Conservation (phyloP, 2,888 invertebrate species). For the Endotricha flammealis region DNA sequence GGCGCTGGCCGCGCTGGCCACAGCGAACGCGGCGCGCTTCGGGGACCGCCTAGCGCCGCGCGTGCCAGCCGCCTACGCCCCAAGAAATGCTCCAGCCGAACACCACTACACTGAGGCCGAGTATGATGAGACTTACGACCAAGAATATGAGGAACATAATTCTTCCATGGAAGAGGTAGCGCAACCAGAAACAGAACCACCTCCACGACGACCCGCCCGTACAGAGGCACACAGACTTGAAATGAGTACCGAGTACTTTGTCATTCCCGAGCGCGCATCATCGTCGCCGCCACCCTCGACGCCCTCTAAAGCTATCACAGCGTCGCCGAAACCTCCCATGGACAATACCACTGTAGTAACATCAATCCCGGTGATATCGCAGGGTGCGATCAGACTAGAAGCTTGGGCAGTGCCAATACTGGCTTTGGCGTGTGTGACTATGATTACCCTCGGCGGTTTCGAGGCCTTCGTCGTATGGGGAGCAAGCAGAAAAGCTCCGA, state of each 20-base stretch:
- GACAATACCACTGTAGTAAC: conserved; percentile 40
- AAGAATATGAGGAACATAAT: conserved; percentile 50
- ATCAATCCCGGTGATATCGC: conserved; percentile 33
- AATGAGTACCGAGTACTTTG: conserved; percentile 91
- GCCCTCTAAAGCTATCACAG: conserved; percentile 47
- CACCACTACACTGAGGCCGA: conserved; percentile 43
- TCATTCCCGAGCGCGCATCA: conserved; percentile 80
- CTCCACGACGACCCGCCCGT: conserved; percentile 55
- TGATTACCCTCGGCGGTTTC: conserved; percentile 90
- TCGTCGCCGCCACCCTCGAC: conserved; percentile 47
- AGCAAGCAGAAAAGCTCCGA: conserved; percentile 88
- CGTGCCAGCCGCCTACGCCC: conserved; percentile 59
- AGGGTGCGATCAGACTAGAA: conserved; percentile 81
- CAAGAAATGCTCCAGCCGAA: conserved; percentile 48
- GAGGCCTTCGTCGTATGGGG: conserved; percentile 92
- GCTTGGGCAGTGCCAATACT: conserved; percentile 95
- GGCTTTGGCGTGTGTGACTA: conserved; percentile 88
- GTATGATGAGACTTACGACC: conserved; percentile 54
- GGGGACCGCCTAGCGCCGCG: conserved; percentile 64
- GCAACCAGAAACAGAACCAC: conserved; percentile 39
- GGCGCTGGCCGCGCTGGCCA: conserved; percentile 48
- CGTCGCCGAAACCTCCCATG: conserved; percentile 37
- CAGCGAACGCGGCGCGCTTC: conserved; percentile 52
- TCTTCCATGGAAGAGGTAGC: conserved; percentile 35
- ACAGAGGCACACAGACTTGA: conserved; percentile 80